phyloP scores from a whole-genome alignment of 2,888 invertebrate species.

The Protodeltote pygarga region DNA sequence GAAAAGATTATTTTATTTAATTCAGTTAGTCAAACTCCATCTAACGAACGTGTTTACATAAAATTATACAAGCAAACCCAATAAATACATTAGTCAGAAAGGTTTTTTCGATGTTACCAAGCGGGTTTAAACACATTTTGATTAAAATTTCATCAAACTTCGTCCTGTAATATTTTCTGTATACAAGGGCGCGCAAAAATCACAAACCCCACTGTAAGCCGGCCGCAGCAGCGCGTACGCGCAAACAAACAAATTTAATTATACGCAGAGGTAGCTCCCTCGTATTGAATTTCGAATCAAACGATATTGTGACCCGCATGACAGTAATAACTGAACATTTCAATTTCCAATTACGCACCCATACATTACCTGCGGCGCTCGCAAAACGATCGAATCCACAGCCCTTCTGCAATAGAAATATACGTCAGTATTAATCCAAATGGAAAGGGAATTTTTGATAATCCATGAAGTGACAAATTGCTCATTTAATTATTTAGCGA shows the following conservation, averaged over 20 bases:
- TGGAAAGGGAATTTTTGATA: conserved; percentile 32
- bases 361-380: conserved; percentile 11
- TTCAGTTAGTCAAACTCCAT: conserved; percentile 38
- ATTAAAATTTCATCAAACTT: conserved; percentile 71
- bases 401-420: conserved; percentile 14
- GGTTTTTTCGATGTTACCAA: conserved; percentile 44
- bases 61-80: conserved; percentile 41
- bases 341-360: conserved; percentile 35
- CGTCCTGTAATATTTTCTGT: conserved; percentile 61
- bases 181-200: conserved; percentile 63
- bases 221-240: conserved; percentile 49
- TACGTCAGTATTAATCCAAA: conserved; percentile 2
- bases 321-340: conserved; percentile 42
- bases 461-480: conserved; percentile 35
- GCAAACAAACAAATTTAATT: conserved; percentile 73
- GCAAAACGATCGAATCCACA: background rate
- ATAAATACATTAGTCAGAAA: conserved; percentile 51
- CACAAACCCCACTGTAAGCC: conserved; percentile 58
- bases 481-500: conserved; percentile 42
- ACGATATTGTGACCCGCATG: conserved; percentile 45
- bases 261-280: conserved; percentile 51
- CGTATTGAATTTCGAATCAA: conserved; percentile 54
- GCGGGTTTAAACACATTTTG: conserved; percentile 58
- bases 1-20: conserved; percentile 31
- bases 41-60: conserved; percentile 52